These are phyloP conservation scores for Cyrtonyx montezumae DNA, from an alignment of 2,113 vertebrate species.

Conservation along the genomic window DNA sequence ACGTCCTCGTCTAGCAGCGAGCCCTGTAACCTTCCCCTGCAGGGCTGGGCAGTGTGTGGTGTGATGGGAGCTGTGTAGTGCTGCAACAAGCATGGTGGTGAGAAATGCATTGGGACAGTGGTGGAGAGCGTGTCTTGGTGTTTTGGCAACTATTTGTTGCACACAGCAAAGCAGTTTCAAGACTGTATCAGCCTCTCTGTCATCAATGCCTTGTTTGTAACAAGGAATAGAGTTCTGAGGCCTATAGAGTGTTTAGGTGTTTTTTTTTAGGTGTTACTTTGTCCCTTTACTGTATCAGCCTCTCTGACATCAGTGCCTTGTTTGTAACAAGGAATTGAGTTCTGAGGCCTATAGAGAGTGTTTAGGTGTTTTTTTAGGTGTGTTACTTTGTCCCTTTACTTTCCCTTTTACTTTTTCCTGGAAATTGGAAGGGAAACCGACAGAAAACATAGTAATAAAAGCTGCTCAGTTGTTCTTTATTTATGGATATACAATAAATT, in stretches of 20 bases:
- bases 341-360: background rate
- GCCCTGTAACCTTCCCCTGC: slow-evolving; percentile 9
- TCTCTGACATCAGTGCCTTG: background rate
- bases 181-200: background rate
- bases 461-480: background rate
- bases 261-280: background rate
- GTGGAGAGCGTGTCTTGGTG: slow-evolving; percentile 75
- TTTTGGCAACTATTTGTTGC: background rate
- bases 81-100: too few species aligned
- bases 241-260: background rate
- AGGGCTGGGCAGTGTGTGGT: background rate
- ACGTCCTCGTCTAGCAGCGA: slow-evolving; percentile 54
- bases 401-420: background rate
- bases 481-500: background rate
- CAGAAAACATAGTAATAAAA: background rate
- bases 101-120: slow-evolving; percentile 57
- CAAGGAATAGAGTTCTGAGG: background rate
- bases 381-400: background rate
- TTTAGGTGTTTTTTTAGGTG: background rate
- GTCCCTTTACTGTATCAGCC: background rate
- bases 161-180: background rate
- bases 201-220: background rate
- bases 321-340: background rate
- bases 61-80: slow-evolving; percentile 12
- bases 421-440: background rate